Evolutionary conservation across 2,113 vertebrate species (phyloP), one percentile per base, ranked within the genome.

Genomic region (Leucoraja erinaceus): DNA sequence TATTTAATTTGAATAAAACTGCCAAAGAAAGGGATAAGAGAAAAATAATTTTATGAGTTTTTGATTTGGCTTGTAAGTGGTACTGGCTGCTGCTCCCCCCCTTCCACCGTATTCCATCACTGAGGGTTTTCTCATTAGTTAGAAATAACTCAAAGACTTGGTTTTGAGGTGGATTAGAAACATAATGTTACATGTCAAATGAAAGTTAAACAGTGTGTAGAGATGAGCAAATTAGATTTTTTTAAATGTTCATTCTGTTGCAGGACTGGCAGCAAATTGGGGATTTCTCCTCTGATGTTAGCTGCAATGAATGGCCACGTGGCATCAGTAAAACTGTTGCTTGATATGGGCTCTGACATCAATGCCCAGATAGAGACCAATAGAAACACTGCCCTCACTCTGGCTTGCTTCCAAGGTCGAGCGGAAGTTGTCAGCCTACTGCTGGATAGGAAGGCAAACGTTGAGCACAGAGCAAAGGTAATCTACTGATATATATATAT

Each of bases 331-430:
- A 99, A 99, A 95, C 96, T 99, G 94, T 94, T 99, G 94, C 96
- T 99, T 63, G 99, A 99, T 94, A 99, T 99, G 98, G 99, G 99
- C 93, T 99, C 99, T 0, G 99, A 99, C 94, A 99, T 99, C 94
- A 99, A 99, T 0, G 99, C 99, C 93, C 99, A 99, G 93, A 99
- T 99, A 86, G 99, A 99, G 96, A 99, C 99, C 94, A 99, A 99
- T 96, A 97, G 99, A 94, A 99, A 99, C 94, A 99, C 99, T 5
- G 99, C 99, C 72, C 96, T 99, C 61, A 99, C 99, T 25, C 95
- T 99, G 93, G 99, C 99, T 94, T 99, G 99, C 95, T 99, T 99
- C 95, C 99, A 99, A 93, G 99, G 99, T 92, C 96, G 99, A 93
- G 98, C 98, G 61, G 99, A 99, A 95, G 99, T 99, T 9, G 99